phyloP scores from a whole-genome alignment of 2,113 vertebrate species.

The Choloepus hoffmanni region DNA sequence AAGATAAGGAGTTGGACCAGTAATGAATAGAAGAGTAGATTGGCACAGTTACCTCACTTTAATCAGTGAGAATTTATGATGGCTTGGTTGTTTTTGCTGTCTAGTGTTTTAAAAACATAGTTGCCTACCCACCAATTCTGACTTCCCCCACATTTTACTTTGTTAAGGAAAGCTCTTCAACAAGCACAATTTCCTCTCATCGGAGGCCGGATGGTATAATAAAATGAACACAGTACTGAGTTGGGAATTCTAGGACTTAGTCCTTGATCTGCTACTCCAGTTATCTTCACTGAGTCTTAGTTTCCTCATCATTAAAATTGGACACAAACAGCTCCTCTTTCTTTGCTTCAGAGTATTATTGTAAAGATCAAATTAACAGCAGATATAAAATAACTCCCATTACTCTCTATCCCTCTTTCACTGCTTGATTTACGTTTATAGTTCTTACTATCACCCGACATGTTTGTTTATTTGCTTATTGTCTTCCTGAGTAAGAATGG shows the following conservation, averaged over 20 bases:
- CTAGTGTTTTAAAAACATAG: constrained; percentile 3
- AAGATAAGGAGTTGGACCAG: neutral
- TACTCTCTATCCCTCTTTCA: neutral
- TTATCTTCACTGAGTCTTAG: neutral
- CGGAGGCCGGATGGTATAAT: neutral
- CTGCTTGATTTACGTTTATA: neutral
- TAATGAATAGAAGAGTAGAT: neutral
- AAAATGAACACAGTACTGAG: neutral
- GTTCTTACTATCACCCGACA: neutral
- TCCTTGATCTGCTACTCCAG: neutral
- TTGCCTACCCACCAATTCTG: constrained; percentile 3
- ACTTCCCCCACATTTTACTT: constrained; percentile 15
- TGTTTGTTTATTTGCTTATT: neutral
- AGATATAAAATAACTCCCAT: neutral
- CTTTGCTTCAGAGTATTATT: neutral
- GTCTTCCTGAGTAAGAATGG: neutral
- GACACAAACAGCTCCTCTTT: neutral
- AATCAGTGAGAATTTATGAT: constrained; percentile 49
- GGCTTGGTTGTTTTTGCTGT: neutral
- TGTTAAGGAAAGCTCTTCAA: constrained; percentile 40
- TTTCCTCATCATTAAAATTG: constrained; percentile 43
- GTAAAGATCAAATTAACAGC: neutral
- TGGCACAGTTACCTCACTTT: constrained; percentile 37
- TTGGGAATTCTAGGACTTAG: neutral
- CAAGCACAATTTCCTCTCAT: neutral